phyloP scores from a whole-genome alignment of 2,888 invertebrate species.

The Cryptocephalus primarius region DNA sequence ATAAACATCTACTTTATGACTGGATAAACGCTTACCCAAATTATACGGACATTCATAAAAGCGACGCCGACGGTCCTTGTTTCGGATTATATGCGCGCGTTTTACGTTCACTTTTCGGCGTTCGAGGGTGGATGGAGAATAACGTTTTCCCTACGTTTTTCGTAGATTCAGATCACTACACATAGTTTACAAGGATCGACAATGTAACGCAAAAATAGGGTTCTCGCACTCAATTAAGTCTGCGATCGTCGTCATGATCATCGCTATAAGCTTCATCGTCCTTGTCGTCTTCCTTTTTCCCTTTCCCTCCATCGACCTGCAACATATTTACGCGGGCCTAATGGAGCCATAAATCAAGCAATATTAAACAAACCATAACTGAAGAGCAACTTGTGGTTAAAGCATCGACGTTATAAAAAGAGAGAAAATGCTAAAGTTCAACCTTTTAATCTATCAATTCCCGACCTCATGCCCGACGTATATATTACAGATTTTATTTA shows the following conservation, averaged over 20 bases:
- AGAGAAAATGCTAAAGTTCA: conserved; percentile 18
- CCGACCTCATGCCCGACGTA: conserved; percentile 17
- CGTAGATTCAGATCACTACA: no score
- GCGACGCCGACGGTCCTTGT: no score
- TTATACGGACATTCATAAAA: conserved; percentile 19
- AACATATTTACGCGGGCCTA: conserved; percentile 3
- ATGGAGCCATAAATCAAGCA: conserved; percentile 16
- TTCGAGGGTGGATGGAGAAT: no score
- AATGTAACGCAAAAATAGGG: no score
- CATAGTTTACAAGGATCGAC: no score
- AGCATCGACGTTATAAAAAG: conserved; percentile 15
- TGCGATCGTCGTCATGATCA: no score
- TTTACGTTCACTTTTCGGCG: no score
- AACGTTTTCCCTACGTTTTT: no score
- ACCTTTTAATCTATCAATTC: conserved; percentile 24
- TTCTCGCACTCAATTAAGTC: no score
- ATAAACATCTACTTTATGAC: conserved; percentile 37
- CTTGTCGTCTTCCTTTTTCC: no score
- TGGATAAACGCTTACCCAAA: conserved; percentile 36
- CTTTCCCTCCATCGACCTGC: neutral
- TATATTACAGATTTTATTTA: conserved; percentile 17
- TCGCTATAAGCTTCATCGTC: no score
- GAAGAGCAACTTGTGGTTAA: conserved; percentile 19
- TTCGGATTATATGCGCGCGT: no score
- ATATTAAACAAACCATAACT: conserved; percentile 20